Evolutionary conservation across 2,888 invertebrate genomes (phyloP), one percentile per base, ranked within the genome.

Genomic region (Agrotis segetum): DNA sequence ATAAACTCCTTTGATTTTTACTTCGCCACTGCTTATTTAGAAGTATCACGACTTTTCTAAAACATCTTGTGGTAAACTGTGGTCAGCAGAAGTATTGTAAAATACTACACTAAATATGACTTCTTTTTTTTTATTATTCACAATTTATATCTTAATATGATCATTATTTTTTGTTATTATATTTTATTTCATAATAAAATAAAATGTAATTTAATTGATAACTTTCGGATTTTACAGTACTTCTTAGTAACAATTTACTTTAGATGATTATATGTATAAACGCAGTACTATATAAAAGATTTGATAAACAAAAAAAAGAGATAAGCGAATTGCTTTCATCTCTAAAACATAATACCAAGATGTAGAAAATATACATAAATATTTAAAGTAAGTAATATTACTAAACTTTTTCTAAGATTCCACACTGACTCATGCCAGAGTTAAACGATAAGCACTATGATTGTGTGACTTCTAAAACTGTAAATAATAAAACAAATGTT

Each of bases 401-500:
- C 44, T 77, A 44, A 77, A 21, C 3, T 9, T 50, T 50, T 77
- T 77, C 14, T 69, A 47, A 53, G n/a, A 61, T 71, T 60, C 44
- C 13, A 56, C 46, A 55, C 21, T 46, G 55, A 47, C 73, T 73
- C 40, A 72, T 56, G 46, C 56, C 72, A 71, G 79, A 56, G 46
- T 46, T 34, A 46, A 78, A 53, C 21, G 5, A 50, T 50, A 50
- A 74, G 49, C 49, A 72, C 52, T 58, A n/a, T n/a, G n/a, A n/a
- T n/a, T n/a, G 72, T 72, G 62, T 72, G 73, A 79, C 74, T 72
- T 72, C 4, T n/a, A 55, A 60, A 79, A 47, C 47, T 75, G 74
- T 75, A 75, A 74, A 79, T 75, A 79, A 49, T 19, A 60, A 17
- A 21, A 68, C 21, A 52, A 63, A 59, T 66, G 40, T 53, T 62